These are phyloP conservation scores for Trachelus tabidus DNA, from an alignment of 2,888 invertebrate genomes.

Conservation along the genomic window DNA sequence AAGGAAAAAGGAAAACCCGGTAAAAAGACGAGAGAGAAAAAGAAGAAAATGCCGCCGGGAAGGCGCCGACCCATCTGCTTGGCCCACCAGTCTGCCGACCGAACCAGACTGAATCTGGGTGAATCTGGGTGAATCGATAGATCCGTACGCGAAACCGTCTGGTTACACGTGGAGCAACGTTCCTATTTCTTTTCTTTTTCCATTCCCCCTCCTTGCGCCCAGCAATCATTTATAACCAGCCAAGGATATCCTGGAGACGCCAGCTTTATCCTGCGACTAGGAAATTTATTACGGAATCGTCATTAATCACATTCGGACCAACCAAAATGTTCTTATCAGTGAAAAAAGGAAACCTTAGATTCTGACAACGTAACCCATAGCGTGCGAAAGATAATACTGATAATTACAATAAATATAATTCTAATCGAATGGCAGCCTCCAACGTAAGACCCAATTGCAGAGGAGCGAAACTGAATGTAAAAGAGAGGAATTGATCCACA, in stretches of 20 bases:
- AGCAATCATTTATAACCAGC: neutral
- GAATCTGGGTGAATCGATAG: neutral
- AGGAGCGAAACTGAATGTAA: neutral
- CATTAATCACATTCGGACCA: neutral
- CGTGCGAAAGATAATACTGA: neutral
- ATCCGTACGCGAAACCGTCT: neutral
- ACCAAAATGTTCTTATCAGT: neutral
- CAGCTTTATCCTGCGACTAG: neutral
- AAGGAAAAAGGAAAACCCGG: neutral
- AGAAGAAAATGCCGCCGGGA: conserved; percentile 24
- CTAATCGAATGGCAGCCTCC: neutral
- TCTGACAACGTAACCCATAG: neutral
- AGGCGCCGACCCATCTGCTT: conserved; percentile 20
- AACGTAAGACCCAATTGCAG: too few relatives aligned
- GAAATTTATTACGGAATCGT: neutral
- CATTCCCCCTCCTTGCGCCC: neutral
- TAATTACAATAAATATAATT: neutral
- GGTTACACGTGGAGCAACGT: too few relatives aligned
- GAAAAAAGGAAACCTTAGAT: neutral
- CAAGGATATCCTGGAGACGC: neutral
- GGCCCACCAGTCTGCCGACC: neutral
- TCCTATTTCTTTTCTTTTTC: neutral
- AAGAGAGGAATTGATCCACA: conserved; percentile 12
- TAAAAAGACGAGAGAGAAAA: neutral
- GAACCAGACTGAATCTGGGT: neutral